These are phyloP conservation scores for Falco peregrinus DNA, from an alignment of 2,797 vertebrate genomes.

Conservation along the genomic window DNA sequence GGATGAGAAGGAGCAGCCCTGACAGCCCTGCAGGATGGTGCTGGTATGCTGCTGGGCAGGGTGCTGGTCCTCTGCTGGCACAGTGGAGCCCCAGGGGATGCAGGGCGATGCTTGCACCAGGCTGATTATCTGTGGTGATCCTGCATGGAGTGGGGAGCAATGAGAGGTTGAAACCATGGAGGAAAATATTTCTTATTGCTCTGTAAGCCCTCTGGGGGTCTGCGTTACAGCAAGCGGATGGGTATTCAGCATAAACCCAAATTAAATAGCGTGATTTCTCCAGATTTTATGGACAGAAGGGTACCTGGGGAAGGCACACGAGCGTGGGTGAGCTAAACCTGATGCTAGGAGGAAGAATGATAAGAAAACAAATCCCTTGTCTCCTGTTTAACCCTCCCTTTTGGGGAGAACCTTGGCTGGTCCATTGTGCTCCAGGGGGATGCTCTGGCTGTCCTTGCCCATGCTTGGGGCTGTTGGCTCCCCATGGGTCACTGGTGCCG, in stretches of 20 bases:
- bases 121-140: too few relatives aligned
- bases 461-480: background rate
- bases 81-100: too few relatives aligned
- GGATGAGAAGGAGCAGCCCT: background rate
- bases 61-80: too few relatives aligned
- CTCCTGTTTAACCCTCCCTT: background rate
- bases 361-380: fast-evolving
- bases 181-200: background rate
- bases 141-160: too few relatives aligned
- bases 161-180: background rate
- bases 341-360: background rate
- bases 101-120: too few relatives aligned
- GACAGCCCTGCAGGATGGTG: background rate
- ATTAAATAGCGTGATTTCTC: fast-evolving
- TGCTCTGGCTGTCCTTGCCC: background rate
- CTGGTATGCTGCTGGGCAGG: background rate
- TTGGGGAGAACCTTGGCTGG: background rate
- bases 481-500: background rate
- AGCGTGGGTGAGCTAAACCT: background rate
- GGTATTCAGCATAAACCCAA: background rate
- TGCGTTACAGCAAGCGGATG: background rate
- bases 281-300: background rate
- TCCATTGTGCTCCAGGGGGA: fast-evolving
- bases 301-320: fast-evolving
- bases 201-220: background rate